Conservation (phyloP, 1,140 invertebrate species). For the Aphidius gifuensis region DNA sequence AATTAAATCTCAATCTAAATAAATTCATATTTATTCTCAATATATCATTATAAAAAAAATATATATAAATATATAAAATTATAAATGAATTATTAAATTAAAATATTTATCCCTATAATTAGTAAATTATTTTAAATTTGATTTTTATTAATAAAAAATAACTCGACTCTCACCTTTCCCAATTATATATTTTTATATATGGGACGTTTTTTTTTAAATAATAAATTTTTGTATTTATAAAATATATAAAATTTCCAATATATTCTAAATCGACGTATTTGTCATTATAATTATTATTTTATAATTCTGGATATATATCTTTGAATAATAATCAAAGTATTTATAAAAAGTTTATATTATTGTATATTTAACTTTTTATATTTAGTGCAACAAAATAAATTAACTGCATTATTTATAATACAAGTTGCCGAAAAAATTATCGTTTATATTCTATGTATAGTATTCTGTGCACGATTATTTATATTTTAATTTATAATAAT, state of each 20-base stretch:
- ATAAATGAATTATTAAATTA: slow-evolving; percentile 1
- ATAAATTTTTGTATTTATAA: slow-evolving; percentile 40
- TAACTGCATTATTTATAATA: slow-evolving; percentile 50
- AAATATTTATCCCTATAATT: background rate
- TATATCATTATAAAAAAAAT: slow-evolving; percentile 4
- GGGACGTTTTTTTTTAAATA: slow-evolving; percentile 47
- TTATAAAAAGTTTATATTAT: background rate
- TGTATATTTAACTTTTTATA: slow-evolving; percentile 17
- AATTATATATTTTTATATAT: slow-evolving; percentile 31
- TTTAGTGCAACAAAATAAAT: slow-evolving; percentile 54
- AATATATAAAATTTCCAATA: slow-evolving; percentile 32
- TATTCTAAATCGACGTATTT: too few relatives aligned
- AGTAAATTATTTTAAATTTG: slow-evolving; percentile 30
- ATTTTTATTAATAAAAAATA: slow-evolving; percentile 47
- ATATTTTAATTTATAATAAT: slow-evolving; percentile 32
- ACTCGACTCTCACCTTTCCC: slow-evolving; percentile 56
- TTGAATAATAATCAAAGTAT: slow-evolving; percentile 44
- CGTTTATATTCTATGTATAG: slow-evolving; percentile 40
- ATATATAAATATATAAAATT: slow-evolving; percentile 3
- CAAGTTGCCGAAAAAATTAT: slow-evolving; percentile 50
- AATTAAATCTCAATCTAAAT: slow-evolving; percentile 24
- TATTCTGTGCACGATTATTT: slow-evolving; percentile 32
- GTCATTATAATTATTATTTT: slow-evolving; percentile 16
- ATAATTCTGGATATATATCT: slow-evolving; percentile 24
- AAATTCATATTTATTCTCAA: background rate